Percentiles rank a stretch among this genome's conserved stretches.
These are phyloP conservation scores for Drosophila saltans DNA, from an alignment of 1,140 invertebrate genomes.

Conservation along the genomic window DNA sequence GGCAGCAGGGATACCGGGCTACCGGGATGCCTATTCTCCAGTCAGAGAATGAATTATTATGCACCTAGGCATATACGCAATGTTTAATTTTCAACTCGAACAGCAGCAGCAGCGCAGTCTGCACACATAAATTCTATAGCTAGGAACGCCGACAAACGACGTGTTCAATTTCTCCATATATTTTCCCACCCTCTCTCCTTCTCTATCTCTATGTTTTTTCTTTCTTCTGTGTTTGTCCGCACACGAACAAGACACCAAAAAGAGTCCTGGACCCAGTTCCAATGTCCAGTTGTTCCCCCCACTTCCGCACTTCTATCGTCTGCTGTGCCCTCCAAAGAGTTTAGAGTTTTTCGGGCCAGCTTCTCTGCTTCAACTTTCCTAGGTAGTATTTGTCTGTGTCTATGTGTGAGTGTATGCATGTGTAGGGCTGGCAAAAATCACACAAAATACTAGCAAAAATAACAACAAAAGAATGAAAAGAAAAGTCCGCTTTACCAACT, in stretches of 20 bases:
- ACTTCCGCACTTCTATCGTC: background rate
- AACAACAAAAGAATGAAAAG: slow-evolving; percentile 30
- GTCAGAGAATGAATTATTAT: slow-evolving; percentile 74
- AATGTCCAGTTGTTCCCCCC: background rate
- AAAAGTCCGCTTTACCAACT: slow-evolving; percentile 25
- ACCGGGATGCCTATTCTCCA: slow-evolving; percentile 27
- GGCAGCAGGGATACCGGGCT: slow-evolving; percentile 28
- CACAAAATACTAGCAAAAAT: slow-evolving; percentile 34
- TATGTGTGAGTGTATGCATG: slow-evolving; percentile 44
- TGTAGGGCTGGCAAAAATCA: slow-evolving; percentile 62
- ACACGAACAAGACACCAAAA: slow-evolving; percentile 35
- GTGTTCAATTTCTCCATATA: slow-evolving; percentile 75
- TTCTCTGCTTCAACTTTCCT: slow-evolving; percentile 57
- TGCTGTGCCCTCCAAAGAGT: slow-evolving; percentile 52
- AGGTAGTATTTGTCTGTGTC: slow-evolving; percentile 40
- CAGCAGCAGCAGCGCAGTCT: slow-evolving; percentile 37
- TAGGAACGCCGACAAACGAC: slow-evolving; percentile 74
- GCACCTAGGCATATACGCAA: slow-evolving; percentile 82
- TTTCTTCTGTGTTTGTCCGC: slow-evolving; percentile 30
- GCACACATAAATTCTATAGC: slow-evolving; percentile 69
- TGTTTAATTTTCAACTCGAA: slow-evolving; percentile 80
- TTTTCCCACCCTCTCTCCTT: slow-evolving; percentile 17
- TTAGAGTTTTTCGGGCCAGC: slow-evolving; percentile 34
- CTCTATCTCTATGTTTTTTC: background rate
- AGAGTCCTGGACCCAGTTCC: slow-evolving; percentile 12